Conservation (phyloP, 2,888 invertebrate genomes). For the Allygus modestus region DNA sequence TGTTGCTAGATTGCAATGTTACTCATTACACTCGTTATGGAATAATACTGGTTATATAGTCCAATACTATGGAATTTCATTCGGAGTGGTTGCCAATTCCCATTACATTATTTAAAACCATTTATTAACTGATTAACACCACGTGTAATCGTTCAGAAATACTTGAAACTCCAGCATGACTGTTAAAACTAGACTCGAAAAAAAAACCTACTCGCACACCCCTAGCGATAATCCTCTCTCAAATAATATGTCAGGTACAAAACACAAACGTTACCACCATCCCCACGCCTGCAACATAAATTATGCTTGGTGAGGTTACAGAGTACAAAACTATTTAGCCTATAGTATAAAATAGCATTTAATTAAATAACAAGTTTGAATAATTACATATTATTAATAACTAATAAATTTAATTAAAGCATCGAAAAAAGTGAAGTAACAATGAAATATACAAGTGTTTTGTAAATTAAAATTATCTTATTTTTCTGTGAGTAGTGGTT, state of each 20-base stretch:
- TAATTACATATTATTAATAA: conserved; percentile 1
- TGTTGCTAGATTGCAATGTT: too few species aligned
- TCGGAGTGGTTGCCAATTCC: too few species aligned
- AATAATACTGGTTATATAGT: too few species aligned
- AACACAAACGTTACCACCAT: conserved; percentile 11
- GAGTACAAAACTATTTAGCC: conserved; percentile 8
- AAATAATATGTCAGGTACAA: conserved; percentile 14
- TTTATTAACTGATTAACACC: too few species aligned
- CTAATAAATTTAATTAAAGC: conserved; percentile 13
- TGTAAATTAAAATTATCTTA: too few species aligned
- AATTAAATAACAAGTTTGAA: conserved; percentile 9
- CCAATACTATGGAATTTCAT: too few species aligned
- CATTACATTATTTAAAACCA: too few species aligned
- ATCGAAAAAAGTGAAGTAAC: conserved; percentile 16
- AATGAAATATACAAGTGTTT: not conserved
- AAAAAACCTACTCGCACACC: not conserved
- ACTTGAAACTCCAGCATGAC: too few species aligned
- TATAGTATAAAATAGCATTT: conserved; percentile 27
- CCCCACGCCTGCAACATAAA: not conserved
- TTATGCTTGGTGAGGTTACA: not conserved
- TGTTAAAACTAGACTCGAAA: too few species aligned
- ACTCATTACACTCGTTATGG: too few species aligned
- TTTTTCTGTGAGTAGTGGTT: too few species aligned
- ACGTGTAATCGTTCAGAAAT: too few species aligned
- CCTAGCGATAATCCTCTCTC: not conserved